A percentile compares a stretch with the other conserved stretches of the same genome.
Evolutionary conservation across 2,797 vertebrate species (phyloP).

Genomic region (Phrynocephalus vlangalii): DNA sequence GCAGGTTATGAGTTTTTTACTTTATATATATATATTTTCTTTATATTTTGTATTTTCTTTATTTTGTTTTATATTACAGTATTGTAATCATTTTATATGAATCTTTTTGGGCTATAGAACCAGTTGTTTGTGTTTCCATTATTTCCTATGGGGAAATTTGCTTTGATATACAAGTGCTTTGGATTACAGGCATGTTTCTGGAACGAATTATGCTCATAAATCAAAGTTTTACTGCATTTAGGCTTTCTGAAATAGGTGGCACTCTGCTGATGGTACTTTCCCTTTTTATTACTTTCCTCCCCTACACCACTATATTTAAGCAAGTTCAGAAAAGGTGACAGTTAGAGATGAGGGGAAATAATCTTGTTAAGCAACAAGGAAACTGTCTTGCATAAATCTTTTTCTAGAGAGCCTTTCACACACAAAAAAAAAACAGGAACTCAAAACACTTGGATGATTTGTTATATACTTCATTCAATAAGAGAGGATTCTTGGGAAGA

Average conservation of each 20-base stretch:
- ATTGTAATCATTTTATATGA: too few relatives aligned
- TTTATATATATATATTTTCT: too few relatives aligned
- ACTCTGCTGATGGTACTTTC: conserved; percentile 11
- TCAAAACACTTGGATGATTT: background rate
- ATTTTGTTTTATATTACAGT: too few relatives aligned
- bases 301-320: conserved; percentile 42
- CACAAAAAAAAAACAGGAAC: background rate
- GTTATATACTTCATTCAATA: background rate
- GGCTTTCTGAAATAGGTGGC: conserved; percentile 43
- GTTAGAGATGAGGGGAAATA: background rate
- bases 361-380: too few relatives aligned
- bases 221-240: conserved; percentile 1
- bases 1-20: too few relatives aligned
- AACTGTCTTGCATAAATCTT: background rate
- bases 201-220: too few relatives aligned
- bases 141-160: too few relatives aligned
- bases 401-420: background rate
- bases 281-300: conserved; percentile 35
- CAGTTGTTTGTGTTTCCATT: too few relatives aligned
- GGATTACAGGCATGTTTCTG: too few relatives aligned
- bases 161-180: too few relatives aligned
- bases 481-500: background rate
- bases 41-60: too few relatives aligned
- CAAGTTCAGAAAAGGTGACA: conserved; percentile 18
- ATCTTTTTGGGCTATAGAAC: too few relatives aligned